Percentiles rank a stretch among this genome's conserved stretches.
phyloP scores from a whole-genome alignment of 2,113 vertebrate genomes.

The Excalfactoria chinensis region DNA sequence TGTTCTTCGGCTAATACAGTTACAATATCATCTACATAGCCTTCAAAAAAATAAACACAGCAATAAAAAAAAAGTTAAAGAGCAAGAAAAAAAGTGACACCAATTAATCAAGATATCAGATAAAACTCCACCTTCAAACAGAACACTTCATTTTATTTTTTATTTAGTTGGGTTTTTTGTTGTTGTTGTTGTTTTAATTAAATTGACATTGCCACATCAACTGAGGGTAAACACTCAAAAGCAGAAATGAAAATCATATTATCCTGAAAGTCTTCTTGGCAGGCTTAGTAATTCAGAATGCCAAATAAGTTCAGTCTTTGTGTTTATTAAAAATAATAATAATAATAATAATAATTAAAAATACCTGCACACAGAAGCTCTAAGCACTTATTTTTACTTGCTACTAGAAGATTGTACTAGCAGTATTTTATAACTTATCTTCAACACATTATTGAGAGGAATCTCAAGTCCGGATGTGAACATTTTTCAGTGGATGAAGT shows the following conservation, averaged over 20 bases:
- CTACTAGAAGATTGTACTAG: neutral
- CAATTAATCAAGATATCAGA: neutral
- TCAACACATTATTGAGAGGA: neutral
- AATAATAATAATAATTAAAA: neutral
- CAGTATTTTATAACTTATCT: neutral
- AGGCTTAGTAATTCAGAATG: neutral
- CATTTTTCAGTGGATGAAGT: neutral
- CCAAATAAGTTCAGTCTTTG: neutral
- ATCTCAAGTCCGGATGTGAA: neutral
- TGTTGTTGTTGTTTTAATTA: too few relatives aligned
- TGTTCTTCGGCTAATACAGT: conserved; percentile 95
- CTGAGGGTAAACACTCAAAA: neutral
- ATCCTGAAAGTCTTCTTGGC: neutral
- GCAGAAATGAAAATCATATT: neutral
- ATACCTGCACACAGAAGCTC: neutral
- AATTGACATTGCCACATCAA: neutral
- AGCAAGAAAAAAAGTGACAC: neutral
- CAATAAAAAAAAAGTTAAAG: neutral
- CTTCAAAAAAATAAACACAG: conserved; percentile 75
- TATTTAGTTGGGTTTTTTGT: too few relatives aligned
- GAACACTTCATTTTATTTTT: neutral
- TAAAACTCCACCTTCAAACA: neutral
- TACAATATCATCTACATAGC: conserved; percentile 92
- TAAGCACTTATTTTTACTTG: neutral
- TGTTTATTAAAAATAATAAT: neutral